Evolutionary conservation across 2,113 vertebrate species (phyloP).

Genomic region (Galeopterus variegatus): DNA sequence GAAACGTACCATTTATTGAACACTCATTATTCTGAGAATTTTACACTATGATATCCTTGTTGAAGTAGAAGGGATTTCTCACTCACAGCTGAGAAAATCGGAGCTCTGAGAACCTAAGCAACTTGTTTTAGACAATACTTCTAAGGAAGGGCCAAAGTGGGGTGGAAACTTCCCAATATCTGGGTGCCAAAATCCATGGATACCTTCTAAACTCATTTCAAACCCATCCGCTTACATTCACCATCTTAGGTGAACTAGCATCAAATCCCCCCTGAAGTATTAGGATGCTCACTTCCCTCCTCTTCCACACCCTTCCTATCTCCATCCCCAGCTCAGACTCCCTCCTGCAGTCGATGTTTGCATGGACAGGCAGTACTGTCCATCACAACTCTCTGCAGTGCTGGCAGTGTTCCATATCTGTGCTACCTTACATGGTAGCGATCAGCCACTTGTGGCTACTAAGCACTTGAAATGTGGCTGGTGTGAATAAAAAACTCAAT

Average conservation of each 20-base stretch:
- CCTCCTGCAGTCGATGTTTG: too few relatives aligned
- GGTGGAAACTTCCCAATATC: not conserved
- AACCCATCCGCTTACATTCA: fast-evolving
- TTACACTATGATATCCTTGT: not conserved
- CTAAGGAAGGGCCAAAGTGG: not conserved
- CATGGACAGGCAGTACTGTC: not conserved
- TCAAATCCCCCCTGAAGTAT: not conserved
- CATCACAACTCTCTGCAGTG: fast-evolving
- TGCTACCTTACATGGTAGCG: fast-evolving
- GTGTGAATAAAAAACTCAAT: not conserved
- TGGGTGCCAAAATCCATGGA: not conserved
- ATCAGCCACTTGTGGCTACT: fast-evolving
- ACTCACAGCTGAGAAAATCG: not conserved
- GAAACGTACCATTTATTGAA: not conserved
- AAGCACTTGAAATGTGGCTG: not conserved
- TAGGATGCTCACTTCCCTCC: not conserved
- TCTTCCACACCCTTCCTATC: not conserved
- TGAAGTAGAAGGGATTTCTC: not conserved
- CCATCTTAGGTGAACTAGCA: fast-evolving
- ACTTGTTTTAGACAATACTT: not conserved
- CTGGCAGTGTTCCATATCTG: fast-evolving
- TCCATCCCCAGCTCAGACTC: not conserved
- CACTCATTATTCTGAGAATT: not conserved
- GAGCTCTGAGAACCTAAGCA: not conserved
- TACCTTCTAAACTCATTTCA: not conserved